A percentile compares a stretch with the other conserved stretches of the same genome.
These are phyloP conservation scores for Petrocephalus sullivani DNA, from an alignment of 2,797 vertebrate genomes.

Conservation along the genomic window DNA sequence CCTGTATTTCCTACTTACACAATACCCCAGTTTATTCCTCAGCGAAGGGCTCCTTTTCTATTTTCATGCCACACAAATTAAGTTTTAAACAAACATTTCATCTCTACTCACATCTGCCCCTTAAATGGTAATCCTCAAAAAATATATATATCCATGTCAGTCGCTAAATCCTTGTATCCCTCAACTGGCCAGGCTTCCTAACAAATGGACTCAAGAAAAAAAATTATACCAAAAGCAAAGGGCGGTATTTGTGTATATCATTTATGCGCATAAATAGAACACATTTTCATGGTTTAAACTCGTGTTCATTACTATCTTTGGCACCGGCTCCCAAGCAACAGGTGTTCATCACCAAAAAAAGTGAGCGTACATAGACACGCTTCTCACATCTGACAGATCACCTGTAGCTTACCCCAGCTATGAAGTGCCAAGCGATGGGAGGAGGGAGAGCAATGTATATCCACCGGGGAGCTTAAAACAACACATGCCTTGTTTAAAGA, in stretches of 20 bases:
- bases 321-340: neutral
- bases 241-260: neutral
- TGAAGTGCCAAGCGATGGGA: neutral
- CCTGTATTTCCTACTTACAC: neutral
- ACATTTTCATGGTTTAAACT: neutral
- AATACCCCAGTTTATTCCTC: neutral
- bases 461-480: conserved; percentile 4
- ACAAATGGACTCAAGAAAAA: neutral
- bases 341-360: neutral
- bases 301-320: neutral
- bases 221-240: neutral
- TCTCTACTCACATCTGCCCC: neutral
- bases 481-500: conserved; percentile 22
- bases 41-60: neutral
- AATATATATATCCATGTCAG: neutral
- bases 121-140: neutral
- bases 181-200: neutral
- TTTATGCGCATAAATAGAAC: neutral
- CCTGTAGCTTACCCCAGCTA: neutral
- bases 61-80: neutral
- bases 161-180: neutral
- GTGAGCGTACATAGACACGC: neutral
- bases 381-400: neutral
- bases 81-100: neutral
- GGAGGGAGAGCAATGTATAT: neutral